phyloP scores from a whole-genome alignment of 2,113 vertebrate genomes.

The Rhea pennata region DNA sequence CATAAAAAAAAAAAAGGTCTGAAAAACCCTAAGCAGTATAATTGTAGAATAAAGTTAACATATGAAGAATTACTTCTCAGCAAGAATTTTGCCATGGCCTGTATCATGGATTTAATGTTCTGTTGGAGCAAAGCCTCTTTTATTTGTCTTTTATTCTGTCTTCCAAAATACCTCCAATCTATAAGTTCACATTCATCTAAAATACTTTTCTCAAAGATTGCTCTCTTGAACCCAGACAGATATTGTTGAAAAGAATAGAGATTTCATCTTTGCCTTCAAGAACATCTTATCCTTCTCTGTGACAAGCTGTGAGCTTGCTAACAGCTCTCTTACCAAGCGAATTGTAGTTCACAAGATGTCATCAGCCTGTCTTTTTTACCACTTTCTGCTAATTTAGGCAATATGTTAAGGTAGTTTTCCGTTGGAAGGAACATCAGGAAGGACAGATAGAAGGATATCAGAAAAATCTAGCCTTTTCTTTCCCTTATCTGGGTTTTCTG shows the following conservation, averaged over 20 bases:
- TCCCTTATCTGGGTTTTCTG: not conserved
- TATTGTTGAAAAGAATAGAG: constrained; percentile 55
- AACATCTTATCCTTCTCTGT: constrained; percentile 67
- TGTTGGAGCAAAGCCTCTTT: not conserved
- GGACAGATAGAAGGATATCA: constrained; percentile 48
- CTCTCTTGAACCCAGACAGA: constrained; percentile 51
- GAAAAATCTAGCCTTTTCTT: constrained; percentile 13
- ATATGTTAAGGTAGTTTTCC: constrained; percentile 74
- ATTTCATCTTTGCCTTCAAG: constrained; percentile 64
- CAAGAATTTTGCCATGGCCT: not conserved
- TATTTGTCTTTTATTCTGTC: not conserved
- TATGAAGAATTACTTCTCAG: not conserved
- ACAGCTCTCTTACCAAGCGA: constrained; percentile 72
- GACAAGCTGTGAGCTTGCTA: constrained; percentile 74
- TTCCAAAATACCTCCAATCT: not conserved
- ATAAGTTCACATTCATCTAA: not conserved
- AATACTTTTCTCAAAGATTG: constrained; percentile 7
- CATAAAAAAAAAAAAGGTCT: not conserved
- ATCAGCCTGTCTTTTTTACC: constrained; percentile 72
- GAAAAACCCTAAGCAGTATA: not conserved
- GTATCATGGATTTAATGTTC: not conserved
- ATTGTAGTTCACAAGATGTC: constrained; percentile 74
- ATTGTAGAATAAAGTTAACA: not conserved
- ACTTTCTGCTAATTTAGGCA: constrained; percentile 73
- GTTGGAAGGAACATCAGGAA: constrained; percentile 68